Percentiles rank a stretch among this genome's conserved stretches.
Evolutionary conservation across 2,113 vertebrate genomes (phyloP).

Genomic region (Atlantisia rogersi): DNA sequence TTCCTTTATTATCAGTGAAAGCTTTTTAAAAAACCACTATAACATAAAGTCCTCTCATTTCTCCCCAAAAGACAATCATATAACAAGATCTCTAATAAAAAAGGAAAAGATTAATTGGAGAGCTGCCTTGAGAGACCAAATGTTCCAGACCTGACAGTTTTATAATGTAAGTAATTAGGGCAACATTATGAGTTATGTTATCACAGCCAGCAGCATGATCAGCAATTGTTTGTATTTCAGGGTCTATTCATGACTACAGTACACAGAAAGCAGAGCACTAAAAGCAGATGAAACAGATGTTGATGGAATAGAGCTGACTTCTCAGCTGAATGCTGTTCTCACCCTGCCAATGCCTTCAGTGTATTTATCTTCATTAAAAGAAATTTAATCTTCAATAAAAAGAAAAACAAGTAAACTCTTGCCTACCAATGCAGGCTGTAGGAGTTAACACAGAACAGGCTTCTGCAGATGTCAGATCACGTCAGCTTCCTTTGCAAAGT

Average conservation of each 20-base stretch:
- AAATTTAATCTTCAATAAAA: neutral
- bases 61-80: conserved; percentile 44
- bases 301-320: conserved; percentile 1
- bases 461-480: neutral
- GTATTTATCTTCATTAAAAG: neutral
- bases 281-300: conserved; percentile 24
- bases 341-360: neutral
- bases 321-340: neutral
- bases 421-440: neutral
- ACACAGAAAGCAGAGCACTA: neutral
- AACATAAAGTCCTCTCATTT: conserved; percentile 16
- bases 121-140: conserved; percentile 52
- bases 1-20: neutral
- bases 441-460: neutral
- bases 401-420: neutral
- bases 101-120: conserved; percentile 75
- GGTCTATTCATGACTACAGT: neutral
- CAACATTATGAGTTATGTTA: conserved; percentile 28
- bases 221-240: conserved; percentile 33
- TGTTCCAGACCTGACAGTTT: conserved; percentile 69
- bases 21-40: neutral
- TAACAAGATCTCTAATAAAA: conserved; percentile 62
- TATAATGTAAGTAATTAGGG: conserved; percentile 63
- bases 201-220: conserved; percentile 38
- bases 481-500: neutral